These are phyloP conservation scores for Elgaria multicarinata DNA, from an alignment of 2,113 vertebrate species.

Conservation along the genomic window DNA sequence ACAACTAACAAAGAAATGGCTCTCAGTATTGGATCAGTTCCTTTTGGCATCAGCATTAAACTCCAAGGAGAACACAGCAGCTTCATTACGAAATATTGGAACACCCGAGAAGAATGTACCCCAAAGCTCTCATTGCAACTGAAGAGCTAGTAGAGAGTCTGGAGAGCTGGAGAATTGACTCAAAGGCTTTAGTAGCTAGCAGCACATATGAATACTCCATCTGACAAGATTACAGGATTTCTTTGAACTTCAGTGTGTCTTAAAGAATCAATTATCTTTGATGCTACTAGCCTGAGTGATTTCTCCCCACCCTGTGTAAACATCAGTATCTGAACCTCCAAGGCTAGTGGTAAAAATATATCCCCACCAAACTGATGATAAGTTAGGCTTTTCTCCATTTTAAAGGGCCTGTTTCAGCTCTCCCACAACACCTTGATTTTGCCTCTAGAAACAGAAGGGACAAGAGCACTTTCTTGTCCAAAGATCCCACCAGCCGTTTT, in stretches of 20 bases:
- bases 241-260: conserved; percentile 28
- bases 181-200: conserved; percentile 16
- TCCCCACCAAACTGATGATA: accelerated
- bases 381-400: neutral
- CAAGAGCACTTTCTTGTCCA: neutral
- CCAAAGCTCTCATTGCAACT: conserved; percentile 23
- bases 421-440: accelerated
- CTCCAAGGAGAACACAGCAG: conserved; percentile 24
- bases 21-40: conserved; percentile 14
- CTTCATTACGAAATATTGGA: conserved; percentile 11
- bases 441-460: accelerated
- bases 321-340: neutral
- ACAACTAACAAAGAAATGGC: conserved; percentile 21
- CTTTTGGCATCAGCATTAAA: conserved; percentile 12
- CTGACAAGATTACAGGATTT: neutral
- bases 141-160: conserved; percentile 38
- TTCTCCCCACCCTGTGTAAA: neutral
- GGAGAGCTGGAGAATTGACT: conserved; percentile 31
- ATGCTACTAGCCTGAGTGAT: neutral
- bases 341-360: neutral
- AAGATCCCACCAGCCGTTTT: conserved; percentile 49
- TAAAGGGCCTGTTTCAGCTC: accelerated
- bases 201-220: conserved; percentile 5
- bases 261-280: neutral
- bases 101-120: conserved; percentile 9